Percentiles rank a stretch among this genome's conserved stretches.
Conservation (phyloP, 2,888 invertebrate genomes). For the Drosophila antonietae region DNA sequence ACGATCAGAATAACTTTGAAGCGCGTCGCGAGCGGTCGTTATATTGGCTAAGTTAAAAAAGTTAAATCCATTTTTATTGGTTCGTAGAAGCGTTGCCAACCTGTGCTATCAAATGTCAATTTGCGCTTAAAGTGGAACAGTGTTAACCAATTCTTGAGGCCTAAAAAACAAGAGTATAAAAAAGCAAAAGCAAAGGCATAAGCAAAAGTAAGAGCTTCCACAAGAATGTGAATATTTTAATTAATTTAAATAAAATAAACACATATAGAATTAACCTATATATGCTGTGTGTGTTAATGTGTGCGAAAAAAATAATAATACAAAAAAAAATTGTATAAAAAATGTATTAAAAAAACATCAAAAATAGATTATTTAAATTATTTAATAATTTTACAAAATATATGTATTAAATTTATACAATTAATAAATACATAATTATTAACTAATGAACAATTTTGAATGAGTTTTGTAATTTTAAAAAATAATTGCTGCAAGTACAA, state of each 20-base stretch:
- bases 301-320: background rate
- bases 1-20: conserved; percentile 82
- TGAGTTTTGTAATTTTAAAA: background rate
- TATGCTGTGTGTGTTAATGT: background rate
- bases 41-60: conserved; percentile 33
- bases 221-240: conserved; percentile 37
- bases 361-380: background rate
- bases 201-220: conserved; percentile 1
- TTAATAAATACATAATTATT: background rate
- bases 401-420: background rate
- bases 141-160: conserved; percentile 14
- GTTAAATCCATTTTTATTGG: conserved; percentile 15
- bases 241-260: background rate
- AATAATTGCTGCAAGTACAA: background rate
- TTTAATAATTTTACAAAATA: too few species aligned
- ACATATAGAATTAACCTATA: background rate
- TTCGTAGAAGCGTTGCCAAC: conserved; percentile 22
- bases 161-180: background rate
- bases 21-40: conserved; percentile 79
- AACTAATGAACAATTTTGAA: too few species aligned
- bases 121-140: conserved; percentile 37
- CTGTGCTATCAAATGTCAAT: conserved; percentile 15
- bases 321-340: too few species aligned
- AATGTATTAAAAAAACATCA: too few species aligned
- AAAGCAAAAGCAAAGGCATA: background rate